Evolutionary conservation across 2,888 invertebrate species (phyloP).

Genomic region (Drosophila diplacantha): DNA sequence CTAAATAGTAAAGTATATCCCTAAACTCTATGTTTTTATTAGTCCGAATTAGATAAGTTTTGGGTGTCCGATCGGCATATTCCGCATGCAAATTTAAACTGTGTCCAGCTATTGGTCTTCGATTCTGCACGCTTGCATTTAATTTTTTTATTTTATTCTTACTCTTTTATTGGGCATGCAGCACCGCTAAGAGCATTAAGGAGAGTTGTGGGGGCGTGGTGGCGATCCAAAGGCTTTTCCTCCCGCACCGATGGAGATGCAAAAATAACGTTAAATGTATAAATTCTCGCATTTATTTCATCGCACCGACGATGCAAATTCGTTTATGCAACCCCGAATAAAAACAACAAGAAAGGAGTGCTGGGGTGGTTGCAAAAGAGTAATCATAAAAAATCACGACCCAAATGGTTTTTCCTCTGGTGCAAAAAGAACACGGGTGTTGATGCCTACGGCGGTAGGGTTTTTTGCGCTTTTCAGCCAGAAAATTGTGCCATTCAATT

Average conservation of each 20-base stretch:
- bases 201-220: slow-evolving; percentile 11
- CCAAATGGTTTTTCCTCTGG: slow-evolving; percentile 37
- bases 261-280: slow-evolving; percentile 39
- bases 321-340: slow-evolving; percentile 29
- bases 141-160: background rate
- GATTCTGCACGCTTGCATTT: slow-evolving; percentile 4
- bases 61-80: background rate
- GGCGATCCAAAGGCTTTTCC: background rate
- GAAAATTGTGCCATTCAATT: slow-evolving; percentile 56
- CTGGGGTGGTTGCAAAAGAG: slow-evolving; percentile 21
- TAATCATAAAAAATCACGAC: slow-evolving; percentile 45
- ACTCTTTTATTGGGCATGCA: background rate
- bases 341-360: background rate
- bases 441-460: slow-evolving; percentile 31
- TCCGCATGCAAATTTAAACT: slow-evolving; percentile 29
- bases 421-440: slow-evolving; percentile 27
- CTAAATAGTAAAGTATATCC: background rate
- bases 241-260: slow-evolving; percentile 9
- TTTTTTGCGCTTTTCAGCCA: slow-evolving; percentile 44
- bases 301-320: slow-evolving; percentile 42
- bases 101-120: slow-evolving; percentile 17
- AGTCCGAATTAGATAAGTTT: background rate
- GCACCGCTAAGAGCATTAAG: slow-evolving; percentile 36
- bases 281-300: slow-evolving; percentile 49
- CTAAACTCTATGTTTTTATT: background rate